These are phyloP conservation scores for Zaprionus ornatus DNA, from an alignment of 1,140 invertebrate genomes.

Conservation along the genomic window DNA sequence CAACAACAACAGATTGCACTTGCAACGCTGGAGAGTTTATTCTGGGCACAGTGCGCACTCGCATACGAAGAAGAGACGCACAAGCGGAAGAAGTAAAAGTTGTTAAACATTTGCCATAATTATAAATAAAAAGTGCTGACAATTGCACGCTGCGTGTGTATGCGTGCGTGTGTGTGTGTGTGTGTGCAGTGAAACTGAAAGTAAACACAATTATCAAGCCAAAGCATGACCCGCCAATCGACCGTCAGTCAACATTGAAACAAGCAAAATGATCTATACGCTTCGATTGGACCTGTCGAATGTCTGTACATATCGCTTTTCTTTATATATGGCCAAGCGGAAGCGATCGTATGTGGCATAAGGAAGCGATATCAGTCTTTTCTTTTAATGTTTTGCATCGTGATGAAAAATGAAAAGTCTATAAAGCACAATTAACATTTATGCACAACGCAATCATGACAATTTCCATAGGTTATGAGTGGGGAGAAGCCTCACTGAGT, in stretches of 20 bases:
- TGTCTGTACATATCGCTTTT: background rate
- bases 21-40: conserved; percentile 56
- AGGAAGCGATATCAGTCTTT: conserved; percentile 51
- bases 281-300: conserved; percentile 19
- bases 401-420: conserved; percentile 57
- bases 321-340: conserved; percentile 44
- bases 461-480: conserved; percentile 29
- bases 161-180: conserved; percentile 5
- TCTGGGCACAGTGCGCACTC: conserved; percentile 14
- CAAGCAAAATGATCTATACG: conserved; percentile 29
- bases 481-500: background rate
- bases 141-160: background rate
- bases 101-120: conserved; percentile 57
- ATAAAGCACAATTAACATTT: conserved; percentile 71
- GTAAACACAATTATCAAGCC: conserved; percentile 39
- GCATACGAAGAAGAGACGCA: conserved; percentile 19
- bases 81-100: conserved; percentile 69
- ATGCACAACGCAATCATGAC: conserved; percentile 35
- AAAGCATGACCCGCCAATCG: conserved; percentile 11
- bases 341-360: conserved; percentile 44
- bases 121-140: conserved; percentile 41
- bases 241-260: conserved; percentile 29
- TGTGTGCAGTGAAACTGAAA: conserved; percentile 61
- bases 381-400: conserved; percentile 20
- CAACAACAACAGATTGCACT: conserved; percentile 19